A percentile compares a stretch with the other conserved stretches of the same genome.
These are phyloP conservation scores for Monopis laevigella DNA, from an alignment of 2,888 invertebrate species.

Conservation along the genomic window DNA sequence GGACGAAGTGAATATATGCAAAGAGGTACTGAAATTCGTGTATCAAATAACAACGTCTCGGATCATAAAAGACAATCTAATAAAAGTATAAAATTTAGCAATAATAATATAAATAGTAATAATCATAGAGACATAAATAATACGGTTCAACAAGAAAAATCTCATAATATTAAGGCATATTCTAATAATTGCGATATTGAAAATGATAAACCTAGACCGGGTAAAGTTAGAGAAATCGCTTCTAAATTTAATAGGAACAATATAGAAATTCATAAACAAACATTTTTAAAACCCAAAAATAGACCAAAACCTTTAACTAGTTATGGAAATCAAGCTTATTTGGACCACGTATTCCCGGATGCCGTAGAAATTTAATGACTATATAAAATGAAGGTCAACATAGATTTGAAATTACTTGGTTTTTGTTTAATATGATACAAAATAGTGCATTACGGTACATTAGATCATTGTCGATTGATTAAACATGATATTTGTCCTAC, in stretches of 20 bases:
- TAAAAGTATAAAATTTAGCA: constrained; percentile 19
- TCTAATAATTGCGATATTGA: constrained; percentile 13
- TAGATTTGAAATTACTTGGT: too few species aligned
- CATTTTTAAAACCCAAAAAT: constrained; percentile 33
- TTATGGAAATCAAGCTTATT: constrained; percentile 67
- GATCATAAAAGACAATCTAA: constrained; percentile 16
- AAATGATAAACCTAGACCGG: constrained; percentile 42
- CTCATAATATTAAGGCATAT: too few species aligned
- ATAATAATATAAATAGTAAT: constrained; percentile 17
- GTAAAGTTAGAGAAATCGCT: constrained; percentile 56
- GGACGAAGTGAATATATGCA: constrained; percentile 22
- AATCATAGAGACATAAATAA: neutral
- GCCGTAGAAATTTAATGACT: constrained; percentile 49
- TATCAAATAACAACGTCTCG: neutral
- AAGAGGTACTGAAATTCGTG: constrained; percentile 1
- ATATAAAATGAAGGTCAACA: too few species aligned
- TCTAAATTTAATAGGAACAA: constrained; percentile 49
- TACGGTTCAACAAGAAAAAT: neutral
- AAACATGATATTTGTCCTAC: too few species aligned
- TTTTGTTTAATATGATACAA: too few species aligned
- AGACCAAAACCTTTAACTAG: constrained; percentile 69
- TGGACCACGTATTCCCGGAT: constrained; percentile 70
- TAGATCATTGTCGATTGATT: too few species aligned
- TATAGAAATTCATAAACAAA: constrained; percentile 28
- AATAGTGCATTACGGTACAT: too few species aligned